Evolutionary conservation across 1,140 invertebrate species (phyloP).

Genomic region (Neodiprion virginianus): DNA sequence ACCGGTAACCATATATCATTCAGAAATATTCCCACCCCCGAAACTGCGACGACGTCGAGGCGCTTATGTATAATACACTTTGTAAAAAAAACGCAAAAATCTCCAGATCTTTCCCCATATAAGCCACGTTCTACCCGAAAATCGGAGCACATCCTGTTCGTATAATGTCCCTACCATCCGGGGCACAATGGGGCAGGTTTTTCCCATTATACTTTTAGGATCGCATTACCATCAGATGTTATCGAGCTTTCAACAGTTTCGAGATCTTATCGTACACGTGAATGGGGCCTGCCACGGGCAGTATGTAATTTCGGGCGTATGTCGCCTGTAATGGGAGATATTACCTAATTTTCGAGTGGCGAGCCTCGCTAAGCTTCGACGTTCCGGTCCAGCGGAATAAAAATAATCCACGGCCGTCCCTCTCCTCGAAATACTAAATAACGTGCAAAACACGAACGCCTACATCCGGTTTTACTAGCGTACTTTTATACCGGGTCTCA

Average conservation of each 20-base stretch:
- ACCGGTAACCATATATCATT: constrained; percentile 8
- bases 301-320: constrained; percentile 37
- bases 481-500: too few species aligned
- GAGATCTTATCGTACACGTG: constrained; percentile 47
- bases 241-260: constrained; percentile 44
- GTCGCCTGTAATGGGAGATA: constrained; percentile 28
- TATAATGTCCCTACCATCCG: constrained; percentile 33
- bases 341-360: constrained; percentile 14
- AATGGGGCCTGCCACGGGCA: constrained; percentile 34
- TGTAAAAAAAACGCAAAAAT: constrained; percentile 16
- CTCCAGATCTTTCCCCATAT: constrained; percentile 9
- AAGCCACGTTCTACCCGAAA: constrained; percentile 41
- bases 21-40: constrained; percentile 7
- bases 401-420: constrained; percentile 34
- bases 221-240: constrained; percentile 50
- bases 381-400: not conserved
- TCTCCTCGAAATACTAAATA: too few species aligned
- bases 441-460: too few species aligned
- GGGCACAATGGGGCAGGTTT: constrained; percentile 39
- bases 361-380: not conserved
- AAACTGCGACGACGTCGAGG: not conserved
- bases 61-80: not conserved
- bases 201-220: constrained; percentile 47
- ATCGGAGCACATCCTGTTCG: constrained; percentile 44
- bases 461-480: too few species aligned